Percentiles rank a stretch among this genome's conserved stretches.
Evolutionary conservation across 2,888 invertebrate species (phyloP).

Genomic region (Lepidonotus clava): DNA sequence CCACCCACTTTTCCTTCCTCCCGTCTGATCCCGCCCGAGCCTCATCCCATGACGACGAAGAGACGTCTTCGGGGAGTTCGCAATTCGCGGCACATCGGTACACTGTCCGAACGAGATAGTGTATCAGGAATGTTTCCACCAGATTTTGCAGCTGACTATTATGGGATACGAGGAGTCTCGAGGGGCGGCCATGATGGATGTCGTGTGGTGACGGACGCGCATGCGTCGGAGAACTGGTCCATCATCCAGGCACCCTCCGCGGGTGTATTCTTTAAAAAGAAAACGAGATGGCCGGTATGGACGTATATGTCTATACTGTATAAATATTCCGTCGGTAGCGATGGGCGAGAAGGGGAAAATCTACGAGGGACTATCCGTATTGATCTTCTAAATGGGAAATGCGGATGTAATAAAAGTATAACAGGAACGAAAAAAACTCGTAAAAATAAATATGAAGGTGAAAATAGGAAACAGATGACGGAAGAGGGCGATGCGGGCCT

Average conservation of each 20-base stretch:
- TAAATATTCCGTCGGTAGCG: background rate
- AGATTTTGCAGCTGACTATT: conserved; percentile 17
- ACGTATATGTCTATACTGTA: background rate
- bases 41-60: background rate
- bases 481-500: background rate
- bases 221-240: background rate
- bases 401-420: background rate
- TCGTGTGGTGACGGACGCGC: background rate
- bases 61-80: background rate
- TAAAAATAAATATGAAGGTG: background rate
- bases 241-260: background rate
- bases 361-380: background rate
- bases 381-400: background rate
- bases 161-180: background rate
- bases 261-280: background rate
- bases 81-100: background rate
- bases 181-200: conserved; percentile 6
- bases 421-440: background rate
- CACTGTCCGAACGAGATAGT: background rate
- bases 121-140: conserved; percentile 27
- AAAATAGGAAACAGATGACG: background rate
- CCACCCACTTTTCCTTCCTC: background rate
- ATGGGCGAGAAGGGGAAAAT: background rate
- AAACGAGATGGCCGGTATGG: background rate
- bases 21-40: background rate